Evolutionary conservation across 2,113 vertebrate species (phyloP).

Genomic region (Leptosomus discolor): DNA sequence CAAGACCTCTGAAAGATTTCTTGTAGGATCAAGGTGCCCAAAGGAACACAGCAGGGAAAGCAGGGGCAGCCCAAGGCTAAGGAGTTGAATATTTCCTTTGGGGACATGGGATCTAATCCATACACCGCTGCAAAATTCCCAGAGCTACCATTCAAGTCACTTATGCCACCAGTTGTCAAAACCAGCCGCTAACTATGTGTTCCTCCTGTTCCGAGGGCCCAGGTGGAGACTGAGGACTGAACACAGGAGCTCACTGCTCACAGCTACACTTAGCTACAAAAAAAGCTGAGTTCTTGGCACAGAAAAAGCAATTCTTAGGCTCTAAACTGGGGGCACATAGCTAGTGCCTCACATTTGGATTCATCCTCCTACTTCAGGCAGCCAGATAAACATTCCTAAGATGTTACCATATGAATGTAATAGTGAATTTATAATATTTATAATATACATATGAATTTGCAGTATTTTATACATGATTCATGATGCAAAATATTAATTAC

Average conservation of each 20-base stretch:
- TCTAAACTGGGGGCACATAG: not conserved
- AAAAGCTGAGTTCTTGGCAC: not conserved
- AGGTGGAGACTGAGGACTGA: not conserved
- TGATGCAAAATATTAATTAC: slow-evolving; percentile 55
- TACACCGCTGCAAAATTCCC: not conserved
- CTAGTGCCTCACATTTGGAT: not conserved
- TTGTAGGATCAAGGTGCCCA: no score
- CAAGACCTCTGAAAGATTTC: not conserved
- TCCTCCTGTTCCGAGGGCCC: not conserved
- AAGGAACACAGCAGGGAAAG: not conserved
- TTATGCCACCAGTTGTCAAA: not conserved
- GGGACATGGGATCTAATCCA: not conserved
- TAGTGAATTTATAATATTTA: not conserved
- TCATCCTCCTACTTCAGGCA: not conserved
- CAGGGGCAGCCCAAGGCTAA: not conserved
- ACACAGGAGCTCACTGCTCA: not conserved
- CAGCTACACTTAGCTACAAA: not conserved
- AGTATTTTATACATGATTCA: slow-evolving; percentile 55
- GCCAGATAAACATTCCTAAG: not conserved
- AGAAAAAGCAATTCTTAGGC: not conserved
- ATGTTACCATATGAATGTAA: not conserved
- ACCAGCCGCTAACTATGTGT: not conserved
- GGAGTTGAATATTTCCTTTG: not conserved
- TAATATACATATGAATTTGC: slow-evolving; percentile 18
- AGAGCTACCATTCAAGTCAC: not conserved